Evolutionary conservation across 2,797 vertebrate species (phyloP).

Genomic region (Platalea minor): DNA sequence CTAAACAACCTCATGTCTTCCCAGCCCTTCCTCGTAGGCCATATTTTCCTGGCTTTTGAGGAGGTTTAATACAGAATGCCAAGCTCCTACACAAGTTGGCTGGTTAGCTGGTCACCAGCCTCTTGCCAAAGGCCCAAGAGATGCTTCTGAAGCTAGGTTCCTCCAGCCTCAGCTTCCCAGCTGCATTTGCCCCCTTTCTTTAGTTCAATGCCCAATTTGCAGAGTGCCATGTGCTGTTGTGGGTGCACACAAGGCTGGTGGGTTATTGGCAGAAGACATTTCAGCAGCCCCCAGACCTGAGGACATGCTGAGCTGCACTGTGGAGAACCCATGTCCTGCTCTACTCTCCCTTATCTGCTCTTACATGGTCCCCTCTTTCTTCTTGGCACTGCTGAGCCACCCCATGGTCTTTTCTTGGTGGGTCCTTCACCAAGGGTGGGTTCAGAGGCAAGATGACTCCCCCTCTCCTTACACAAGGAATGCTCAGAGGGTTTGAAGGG

Average conservation of each 20-base stretch:
- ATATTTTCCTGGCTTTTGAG: neutral
- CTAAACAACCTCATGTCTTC: neutral
- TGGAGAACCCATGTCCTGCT: neutral
- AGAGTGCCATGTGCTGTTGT: neutral
- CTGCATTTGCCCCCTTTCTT: neutral
- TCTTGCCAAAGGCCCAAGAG: neutral
- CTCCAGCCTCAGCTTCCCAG: neutral
- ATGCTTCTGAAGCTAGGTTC: neutral
- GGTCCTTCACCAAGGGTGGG: neutral
- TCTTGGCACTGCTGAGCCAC: neutral
- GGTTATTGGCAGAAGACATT: neutral
- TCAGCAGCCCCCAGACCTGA: neutral
- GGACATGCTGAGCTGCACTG: neutral
- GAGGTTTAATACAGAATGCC: neutral
- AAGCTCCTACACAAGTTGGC: neutral
- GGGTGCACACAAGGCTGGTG: neutral
- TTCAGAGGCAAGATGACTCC: neutral
- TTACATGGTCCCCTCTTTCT: neutral
- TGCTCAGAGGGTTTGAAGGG: neutral
- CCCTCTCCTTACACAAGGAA: neutral
- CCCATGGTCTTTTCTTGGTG: neutral
- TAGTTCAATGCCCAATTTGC: neutral
- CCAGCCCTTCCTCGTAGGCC: neutral
- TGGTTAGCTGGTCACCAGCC: neutral
- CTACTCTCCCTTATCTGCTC: neutral